Base-by-base conservation (phyloP, 2,888 invertebrate species). In the Drosophila meridiana region DNA sequence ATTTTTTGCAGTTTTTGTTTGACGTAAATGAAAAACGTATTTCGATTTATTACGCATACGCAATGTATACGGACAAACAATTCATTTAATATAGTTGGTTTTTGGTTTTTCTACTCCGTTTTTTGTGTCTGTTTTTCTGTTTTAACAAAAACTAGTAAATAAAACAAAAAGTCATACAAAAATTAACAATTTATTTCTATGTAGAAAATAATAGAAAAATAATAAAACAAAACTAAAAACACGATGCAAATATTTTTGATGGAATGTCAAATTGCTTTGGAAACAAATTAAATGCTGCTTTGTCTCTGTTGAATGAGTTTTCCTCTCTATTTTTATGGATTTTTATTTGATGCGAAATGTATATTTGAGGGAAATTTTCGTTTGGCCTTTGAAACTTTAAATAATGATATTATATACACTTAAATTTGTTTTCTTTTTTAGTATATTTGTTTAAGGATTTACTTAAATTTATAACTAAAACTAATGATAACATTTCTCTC, bases 401-500 rank as follows among this genome's bases (percentile, higher is more conserved):
- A 82, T 82, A 70, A 76, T 87, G 1, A 69, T 82, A 73, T 62
- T 77, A 82, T 79, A 77, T 81, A 78, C 78, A 78, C 60, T 74
- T 61, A 64, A 66, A 59, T 55, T 73, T 62, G 57, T 64, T 58
- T n/a, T 9, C 9, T 42, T 66, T 45, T 28, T 5, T 14, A 20
- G 13, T 56, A 28, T 32, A 68, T 73, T 52, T 76, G 20, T 73
- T 59, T 34, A 60, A 52, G 40, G 52, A 53, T 69, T 63, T 55
- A 87, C 87, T 90, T 87, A 87, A 84, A 71, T 70, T 70, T 87
- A 89, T 30, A 90, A 89, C 70, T 87, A 83, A 82, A 89, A 89
- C 87, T 87, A 87, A 89, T 90, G 87, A 87, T 87, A 87, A 87
- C 80, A 79, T 82, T 88, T 85, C 57, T 53, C 66, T 64, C 59